Evolutionary conservation across 2,113 vertebrate species (phyloP).

Genomic region (Brienomyrus longianalis): DNA sequence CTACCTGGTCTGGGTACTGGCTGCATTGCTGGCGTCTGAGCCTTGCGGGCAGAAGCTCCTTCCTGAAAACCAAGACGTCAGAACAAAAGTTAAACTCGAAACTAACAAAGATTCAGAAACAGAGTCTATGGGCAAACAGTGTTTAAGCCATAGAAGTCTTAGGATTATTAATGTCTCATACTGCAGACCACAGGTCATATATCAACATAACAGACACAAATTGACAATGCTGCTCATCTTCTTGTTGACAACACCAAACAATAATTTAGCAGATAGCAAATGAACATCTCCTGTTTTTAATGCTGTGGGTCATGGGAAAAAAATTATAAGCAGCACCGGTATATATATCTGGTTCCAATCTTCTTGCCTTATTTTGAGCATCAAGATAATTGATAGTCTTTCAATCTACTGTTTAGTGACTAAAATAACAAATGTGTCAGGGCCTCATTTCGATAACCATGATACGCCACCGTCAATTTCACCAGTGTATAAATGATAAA

Average conservation of each 20-base stretch:
- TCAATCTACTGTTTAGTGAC: neutral
- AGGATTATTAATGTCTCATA: neutral
- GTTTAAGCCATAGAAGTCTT: neutral
- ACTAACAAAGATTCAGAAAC: neutral
- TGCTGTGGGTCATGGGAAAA: neutral
- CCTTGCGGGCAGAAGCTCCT: slow-evolving; percentile 93
- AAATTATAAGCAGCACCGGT: neutral
- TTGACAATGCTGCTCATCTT: neutral
- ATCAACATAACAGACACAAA: neutral
- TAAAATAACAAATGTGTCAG: neutral
- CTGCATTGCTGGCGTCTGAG: slow-evolving; percentile 86
- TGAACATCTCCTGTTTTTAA: neutral
- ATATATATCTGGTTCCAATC: neutral
- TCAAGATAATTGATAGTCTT: neutral
- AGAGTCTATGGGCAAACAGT: neutral
- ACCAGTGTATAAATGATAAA: neutral
- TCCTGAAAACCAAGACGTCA: slow-evolving; percentile 59
- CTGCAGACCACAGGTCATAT: neutral
- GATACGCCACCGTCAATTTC: neutral
- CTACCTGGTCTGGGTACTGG: slow-evolving; percentile 92
- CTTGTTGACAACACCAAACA: neutral
- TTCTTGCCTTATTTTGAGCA: neutral
- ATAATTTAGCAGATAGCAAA: neutral
- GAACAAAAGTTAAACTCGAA: neutral
- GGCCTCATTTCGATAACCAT: neutral